Evolutionary conservation across 1,140 invertebrate species (phyloP).

Genomic region (Drosophila lacertosa): DNA sequence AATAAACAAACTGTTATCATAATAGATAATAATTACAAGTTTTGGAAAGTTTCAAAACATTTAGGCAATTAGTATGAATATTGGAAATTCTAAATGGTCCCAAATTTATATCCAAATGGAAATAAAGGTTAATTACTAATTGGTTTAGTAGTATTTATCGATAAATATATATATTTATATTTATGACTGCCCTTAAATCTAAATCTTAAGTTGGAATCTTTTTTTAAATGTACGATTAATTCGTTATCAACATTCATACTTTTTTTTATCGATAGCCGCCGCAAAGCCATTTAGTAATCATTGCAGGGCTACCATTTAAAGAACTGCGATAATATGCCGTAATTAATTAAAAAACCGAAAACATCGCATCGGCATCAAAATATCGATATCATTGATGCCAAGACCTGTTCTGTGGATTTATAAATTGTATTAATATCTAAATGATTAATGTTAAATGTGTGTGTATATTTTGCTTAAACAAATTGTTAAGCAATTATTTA

Average conservation of each 20-base stretch:
- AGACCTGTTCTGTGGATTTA: conserved; percentile 36
- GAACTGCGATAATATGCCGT: conserved; percentile 3
- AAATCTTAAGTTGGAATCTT: too few species aligned
- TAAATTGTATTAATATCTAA: conserved; percentile 34
- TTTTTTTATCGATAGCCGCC: conserved; percentile 2
- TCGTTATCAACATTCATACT: not conserved
- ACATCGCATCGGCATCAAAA: conserved; percentile 29
- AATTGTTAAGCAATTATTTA: not conserved
- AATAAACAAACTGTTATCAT: too few species aligned
- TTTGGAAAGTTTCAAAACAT: too few species aligned
- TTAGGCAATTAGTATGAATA: too few species aligned
- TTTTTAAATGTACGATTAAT: not conserved
- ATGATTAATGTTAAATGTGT: conserved; percentile 35
- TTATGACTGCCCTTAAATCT: too few species aligned
- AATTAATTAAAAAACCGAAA: conserved; percentile 1
- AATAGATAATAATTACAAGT: too few species aligned
- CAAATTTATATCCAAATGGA: too few species aligned
- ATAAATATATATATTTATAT: too few species aligned
- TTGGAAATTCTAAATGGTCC: too few species aligned
- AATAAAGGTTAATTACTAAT: too few species aligned
- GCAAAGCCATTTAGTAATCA: not conserved
- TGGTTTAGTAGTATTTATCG: too few species aligned
- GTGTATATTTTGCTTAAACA: not conserved
- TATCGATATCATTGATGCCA: conserved; percentile 39
- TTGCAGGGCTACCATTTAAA: conserved; percentile 10